Percentiles rank a stretch among this genome's conserved stretches.
Evolutionary conservation across 2,888 invertebrate species (phyloP).

Genomic region (Euspilapteryx auroguttella): DNA sequence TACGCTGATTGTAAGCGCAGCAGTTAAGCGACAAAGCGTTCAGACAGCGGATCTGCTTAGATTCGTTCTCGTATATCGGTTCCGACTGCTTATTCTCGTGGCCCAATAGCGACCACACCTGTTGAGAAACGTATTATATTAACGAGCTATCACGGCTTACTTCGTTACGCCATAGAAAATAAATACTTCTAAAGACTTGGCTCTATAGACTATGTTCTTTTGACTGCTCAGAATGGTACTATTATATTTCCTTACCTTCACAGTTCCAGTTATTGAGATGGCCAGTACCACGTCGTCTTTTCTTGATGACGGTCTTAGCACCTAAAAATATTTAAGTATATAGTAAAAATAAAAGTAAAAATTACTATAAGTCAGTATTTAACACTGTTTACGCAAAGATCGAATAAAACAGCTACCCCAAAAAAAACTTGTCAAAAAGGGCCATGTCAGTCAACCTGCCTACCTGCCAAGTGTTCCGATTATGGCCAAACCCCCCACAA

Average conservation of each 20-base stretch:
- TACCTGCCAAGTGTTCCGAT: no score
- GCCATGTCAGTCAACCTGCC: no score
- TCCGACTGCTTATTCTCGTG: conserved; percentile 86
- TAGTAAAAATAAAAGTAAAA: no score
- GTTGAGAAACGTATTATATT: no score
- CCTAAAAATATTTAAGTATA: conserved; percentile 27
- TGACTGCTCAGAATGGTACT: neutral
- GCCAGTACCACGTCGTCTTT: conserved; percentile 96
- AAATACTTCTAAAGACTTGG: neutral
- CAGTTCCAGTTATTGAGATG: conserved; percentile 92
- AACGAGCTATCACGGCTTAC: neutral
- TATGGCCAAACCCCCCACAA: no score
- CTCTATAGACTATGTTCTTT: neutral
- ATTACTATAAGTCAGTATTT: no score
- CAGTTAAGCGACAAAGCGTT: conserved; percentile 93
- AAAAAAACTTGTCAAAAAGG: no score
- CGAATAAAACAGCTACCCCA: no score
- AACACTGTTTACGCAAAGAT: no score
- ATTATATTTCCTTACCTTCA: conserved; percentile 64
- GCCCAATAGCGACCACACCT: conserved; percentile 91
- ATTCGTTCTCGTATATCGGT: conserved; percentile 94
- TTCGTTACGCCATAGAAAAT: neutral
- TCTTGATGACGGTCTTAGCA: conserved; percentile 69
- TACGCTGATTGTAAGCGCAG: conserved; percentile 93
- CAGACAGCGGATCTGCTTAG: conserved; percentile 92